Evolutionary conservation across 2,113 vertebrate genomes (phyloP).

Genomic region (Triplophysa rosa): DNA sequence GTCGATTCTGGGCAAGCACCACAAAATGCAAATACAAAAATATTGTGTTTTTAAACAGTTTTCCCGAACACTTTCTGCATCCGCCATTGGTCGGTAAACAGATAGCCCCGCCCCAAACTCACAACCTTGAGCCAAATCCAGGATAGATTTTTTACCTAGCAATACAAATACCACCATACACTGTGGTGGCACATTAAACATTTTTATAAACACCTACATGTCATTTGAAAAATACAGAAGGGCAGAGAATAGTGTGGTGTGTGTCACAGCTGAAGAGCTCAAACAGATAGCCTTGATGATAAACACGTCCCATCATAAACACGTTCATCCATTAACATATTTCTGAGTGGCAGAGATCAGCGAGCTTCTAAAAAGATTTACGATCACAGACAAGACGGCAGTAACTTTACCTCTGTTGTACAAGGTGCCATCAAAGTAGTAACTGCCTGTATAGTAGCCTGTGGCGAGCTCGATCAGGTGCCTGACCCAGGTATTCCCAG

Average conservation of each 20-base stretch:
- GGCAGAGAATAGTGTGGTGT: background rate
- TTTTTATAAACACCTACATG: too few species aligned
- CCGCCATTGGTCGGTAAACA: too few species aligned
- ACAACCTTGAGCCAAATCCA: too few species aligned
- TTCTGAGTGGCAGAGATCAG: background rate
- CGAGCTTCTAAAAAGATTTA: background rate
- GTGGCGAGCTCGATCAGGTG: conserved; percentile 86
- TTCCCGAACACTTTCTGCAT: too few species aligned
- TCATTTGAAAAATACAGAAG: too few species aligned
- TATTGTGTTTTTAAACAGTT: too few species aligned
- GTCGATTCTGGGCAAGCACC: too few species aligned
- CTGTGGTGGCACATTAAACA: too few species aligned
- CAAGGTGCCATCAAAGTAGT: conserved; percentile 86
- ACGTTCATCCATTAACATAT: background rate
- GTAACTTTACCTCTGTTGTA: conserved; percentile 83
- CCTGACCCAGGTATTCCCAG: conserved; percentile 86
- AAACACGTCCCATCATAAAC: background rate
- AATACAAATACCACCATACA: too few species aligned
- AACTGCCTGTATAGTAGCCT: conserved; percentile 86
- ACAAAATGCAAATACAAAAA: too few species aligned
- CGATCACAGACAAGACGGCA: background rate
- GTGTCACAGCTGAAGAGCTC: background rate
- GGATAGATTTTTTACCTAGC: too few species aligned
- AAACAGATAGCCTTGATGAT: background rate
- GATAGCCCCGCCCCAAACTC: too few species aligned